Evolutionary conservation across 2,888 invertebrate genomes (phyloP).

Genomic region (Cantharis nigra): DNA sequence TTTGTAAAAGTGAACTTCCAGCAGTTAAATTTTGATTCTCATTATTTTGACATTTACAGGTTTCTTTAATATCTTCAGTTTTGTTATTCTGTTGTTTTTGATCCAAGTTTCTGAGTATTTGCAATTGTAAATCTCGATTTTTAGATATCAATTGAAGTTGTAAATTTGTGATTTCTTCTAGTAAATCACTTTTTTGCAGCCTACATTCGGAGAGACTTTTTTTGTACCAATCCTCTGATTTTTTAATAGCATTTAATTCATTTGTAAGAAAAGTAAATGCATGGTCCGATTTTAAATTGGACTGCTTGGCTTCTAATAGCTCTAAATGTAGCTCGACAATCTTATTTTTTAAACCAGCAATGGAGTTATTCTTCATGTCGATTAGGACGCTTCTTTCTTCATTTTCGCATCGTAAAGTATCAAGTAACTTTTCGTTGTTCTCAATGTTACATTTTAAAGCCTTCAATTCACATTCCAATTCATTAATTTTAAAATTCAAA

Average conservation of each 20-base stretch:
- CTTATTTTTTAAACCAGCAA: conserved; percentile 25
- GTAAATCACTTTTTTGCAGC: not conserved
- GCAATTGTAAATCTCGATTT: not conserved
- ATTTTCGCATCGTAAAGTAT: conserved; percentile 1
- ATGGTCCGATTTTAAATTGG: conserved; percentile 8
- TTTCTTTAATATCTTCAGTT: not conserved
- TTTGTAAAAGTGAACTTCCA: not conserved
- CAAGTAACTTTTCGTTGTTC: not conserved
- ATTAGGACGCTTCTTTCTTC: conserved; percentile 19
- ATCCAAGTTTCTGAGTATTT: not conserved
- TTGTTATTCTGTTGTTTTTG: not conserved
- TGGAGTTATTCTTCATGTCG: conserved; percentile 20
- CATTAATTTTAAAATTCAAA: not conserved
- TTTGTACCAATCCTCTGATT: conserved; percentile 29
- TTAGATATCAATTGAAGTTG: conserved; percentile 1
- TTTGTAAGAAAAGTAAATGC: not conserved
- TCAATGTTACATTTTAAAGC: not conserved
- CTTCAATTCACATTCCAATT: conserved; percentile 3
- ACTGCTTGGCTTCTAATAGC: conserved; percentile 7
- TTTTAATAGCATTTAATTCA: conserved; percentile 18
- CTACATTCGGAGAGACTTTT: conserved; percentile 20
- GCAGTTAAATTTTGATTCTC: not conserved
- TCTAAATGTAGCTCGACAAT: conserved; percentile 28
- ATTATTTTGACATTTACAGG: not conserved
- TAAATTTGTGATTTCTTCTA: conserved; percentile 4